Evolutionary conservation across 2,888 invertebrate genomes (phyloP), one percentile per base, ranked within the genome.

Genomic region (Ectobius pallidus): DNA sequence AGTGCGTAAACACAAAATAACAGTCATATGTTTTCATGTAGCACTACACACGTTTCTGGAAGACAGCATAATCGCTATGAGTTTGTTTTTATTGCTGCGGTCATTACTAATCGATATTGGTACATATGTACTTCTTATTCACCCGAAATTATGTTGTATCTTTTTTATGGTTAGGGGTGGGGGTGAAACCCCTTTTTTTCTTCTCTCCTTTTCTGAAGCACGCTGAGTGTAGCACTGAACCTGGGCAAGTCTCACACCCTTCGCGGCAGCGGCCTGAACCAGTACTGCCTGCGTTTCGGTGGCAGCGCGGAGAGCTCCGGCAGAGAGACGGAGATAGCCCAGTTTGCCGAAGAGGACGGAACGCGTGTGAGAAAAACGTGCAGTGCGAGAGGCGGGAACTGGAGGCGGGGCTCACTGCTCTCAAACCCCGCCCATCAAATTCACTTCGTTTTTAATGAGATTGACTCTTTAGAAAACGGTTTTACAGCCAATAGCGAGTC

Each of bases 401-500:
- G 46, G 20, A 11, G 65, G 65, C 42, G 65, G 65, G 18, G 65
- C 65, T 22, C 7, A 1, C 3, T n/a, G 30, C 30, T 16, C 30
- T n/a, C n/a, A 3, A n/a, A 58, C 18, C n/a, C 58, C 58, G 27
- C 58, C 58, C 32, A 4, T 58, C 30, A 58, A 58, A 58, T 58
- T 58, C 58, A 58, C 58, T 30, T 32, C 58, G 58, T 58, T 58
- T 58, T 58, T 68, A 68, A 68, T 68, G 67, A 68, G 49, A 68
- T 68, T 49, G 46, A 68, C 67, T 68, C 67, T 68, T 68, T 68
- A 68, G 46, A 68, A 68, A 25, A 58, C 58, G 58, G 58, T 30
- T 58, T 58, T 58, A 58, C 58, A 58, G 58, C 58, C 58, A 58
- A 58, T 58, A 58, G 58, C 25, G 58, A 58, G 32, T 30, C 58